Conservation (phyloP, 2,113 vertebrate species). For the Macrotis lagotis region DNA sequence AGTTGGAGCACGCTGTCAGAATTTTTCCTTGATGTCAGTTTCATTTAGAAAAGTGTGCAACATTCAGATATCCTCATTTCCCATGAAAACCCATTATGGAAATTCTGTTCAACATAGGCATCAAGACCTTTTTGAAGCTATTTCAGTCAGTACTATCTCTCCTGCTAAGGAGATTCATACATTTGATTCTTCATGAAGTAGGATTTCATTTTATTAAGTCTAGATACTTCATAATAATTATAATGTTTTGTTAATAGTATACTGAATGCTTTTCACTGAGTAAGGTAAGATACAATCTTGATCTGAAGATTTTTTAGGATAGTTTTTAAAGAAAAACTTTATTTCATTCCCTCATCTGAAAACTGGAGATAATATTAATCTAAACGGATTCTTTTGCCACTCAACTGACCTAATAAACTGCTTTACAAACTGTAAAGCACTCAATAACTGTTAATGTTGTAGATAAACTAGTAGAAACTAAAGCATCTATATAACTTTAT, state of each 20-base stretch:
- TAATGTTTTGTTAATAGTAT: background rate
- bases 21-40: background rate
- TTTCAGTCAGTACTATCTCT: background rate
- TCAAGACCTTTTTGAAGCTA: background rate
- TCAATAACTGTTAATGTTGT: background rate
- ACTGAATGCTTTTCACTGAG: background rate
- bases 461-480: background rate
- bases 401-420: too few species aligned
- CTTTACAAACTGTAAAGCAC: too few species aligned
- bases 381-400: too few species aligned
- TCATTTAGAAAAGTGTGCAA: background rate
- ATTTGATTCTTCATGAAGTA: background rate
- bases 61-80: background rate
- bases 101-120: background rate
- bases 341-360: background rate
- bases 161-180: background rate
- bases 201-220: background rate
- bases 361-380: too few species aligned
- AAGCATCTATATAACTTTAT: background rate
- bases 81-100: background rate
- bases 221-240: background rate
- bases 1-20: background rate
- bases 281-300: background rate
- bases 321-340: background rate
- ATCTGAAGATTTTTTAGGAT: background rate